Percentiles rank a stretch among this genome's conserved stretches.
Conservation (phyloP, 2,113 vertebrate genomes). For the Sialia sialis region DNA sequence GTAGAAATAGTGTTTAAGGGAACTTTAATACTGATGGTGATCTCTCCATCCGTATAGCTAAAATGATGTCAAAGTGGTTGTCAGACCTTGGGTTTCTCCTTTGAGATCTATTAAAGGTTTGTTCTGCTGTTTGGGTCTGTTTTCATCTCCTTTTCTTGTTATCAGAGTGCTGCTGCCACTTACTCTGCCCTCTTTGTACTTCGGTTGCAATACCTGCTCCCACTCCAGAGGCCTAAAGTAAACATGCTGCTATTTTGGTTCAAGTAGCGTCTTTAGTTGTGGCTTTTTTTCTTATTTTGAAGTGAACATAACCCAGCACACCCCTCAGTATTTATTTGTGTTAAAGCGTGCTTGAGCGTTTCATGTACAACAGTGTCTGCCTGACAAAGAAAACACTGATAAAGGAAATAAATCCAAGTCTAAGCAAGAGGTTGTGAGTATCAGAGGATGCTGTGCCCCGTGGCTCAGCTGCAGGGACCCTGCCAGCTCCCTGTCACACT, state of each 20-base stretch:
- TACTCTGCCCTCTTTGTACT: background rate
- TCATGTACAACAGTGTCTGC: rapidly evolving
- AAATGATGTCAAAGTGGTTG: background rate
- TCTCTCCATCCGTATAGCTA: background rate
- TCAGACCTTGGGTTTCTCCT: background rate
- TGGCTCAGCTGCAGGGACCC: background rate
- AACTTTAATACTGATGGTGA: background rate
- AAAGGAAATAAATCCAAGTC: background rate
- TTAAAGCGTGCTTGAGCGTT: background rate
- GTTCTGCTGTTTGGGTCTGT: background rate
- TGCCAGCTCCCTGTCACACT: background rate
- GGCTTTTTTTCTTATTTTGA: background rate
- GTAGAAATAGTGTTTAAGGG: background rate
- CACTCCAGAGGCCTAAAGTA: background rate
- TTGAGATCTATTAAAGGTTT: background rate
- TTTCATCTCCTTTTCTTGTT: background rate
- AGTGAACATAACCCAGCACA: background rate
- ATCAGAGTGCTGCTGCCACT: background rate
- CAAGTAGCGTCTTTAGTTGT: background rate
- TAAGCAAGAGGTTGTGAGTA: background rate
- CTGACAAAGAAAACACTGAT: background rate
- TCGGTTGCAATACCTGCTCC: background rate
- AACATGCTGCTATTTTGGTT: background rate
- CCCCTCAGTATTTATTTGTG: background rate
- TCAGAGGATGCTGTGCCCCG: background rate